Evolutionary conservation across 2,888 invertebrate species (phyloP).

Genomic region (Orthonevra nobilis): DNA sequence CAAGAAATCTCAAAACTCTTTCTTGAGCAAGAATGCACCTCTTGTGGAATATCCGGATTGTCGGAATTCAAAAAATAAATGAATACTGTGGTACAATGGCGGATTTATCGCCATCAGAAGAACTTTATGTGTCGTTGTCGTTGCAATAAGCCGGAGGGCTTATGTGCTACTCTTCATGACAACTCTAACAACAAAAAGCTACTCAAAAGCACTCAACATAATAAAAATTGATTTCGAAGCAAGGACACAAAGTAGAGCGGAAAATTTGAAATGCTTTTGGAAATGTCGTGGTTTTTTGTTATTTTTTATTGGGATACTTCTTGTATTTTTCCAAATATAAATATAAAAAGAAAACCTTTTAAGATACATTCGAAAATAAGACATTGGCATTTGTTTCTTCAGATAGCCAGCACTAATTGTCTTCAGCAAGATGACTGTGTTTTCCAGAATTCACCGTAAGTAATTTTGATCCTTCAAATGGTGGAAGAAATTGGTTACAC

Average conservation of each 20-base stretch:
- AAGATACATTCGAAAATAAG: conserved; percentile 2
- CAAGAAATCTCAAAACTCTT: conserved; percentile 17
- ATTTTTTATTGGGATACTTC: too few relatives aligned
- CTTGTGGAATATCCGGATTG: conserved; percentile 35
- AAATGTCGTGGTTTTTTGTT: conserved; percentile 16
- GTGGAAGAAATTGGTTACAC: background rate
- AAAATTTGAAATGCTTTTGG: conserved; percentile 31
- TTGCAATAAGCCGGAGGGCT: conserved; percentile 56
- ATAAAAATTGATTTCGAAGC: conserved; percentile 62
- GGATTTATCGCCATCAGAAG: conserved; percentile 61
- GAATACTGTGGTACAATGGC: conserved; percentile 45
- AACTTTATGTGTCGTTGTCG: conserved; percentile 57
- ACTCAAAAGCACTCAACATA: conserved; percentile 63
- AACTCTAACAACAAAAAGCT: conserved; percentile 39
- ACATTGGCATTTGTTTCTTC: conserved; percentile 13
- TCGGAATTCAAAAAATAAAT: conserved; percentile 40
- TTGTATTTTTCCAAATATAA: conserved; percentile 15
- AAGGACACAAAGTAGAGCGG: conserved; percentile 6
- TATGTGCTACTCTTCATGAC: conserved; percentile 43
- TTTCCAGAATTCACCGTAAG: too few relatives aligned
- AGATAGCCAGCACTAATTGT: conserved; percentile 25
- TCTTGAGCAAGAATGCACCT: conserved; percentile 26
- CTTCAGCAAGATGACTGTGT: background rate
- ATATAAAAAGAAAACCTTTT: conserved; percentile 3
- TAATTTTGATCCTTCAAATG: too few relatives aligned